Evolutionary conservation across 2,113 vertebrate species (phyloP).

Genomic region (Rhipidura dahli): DNA sequence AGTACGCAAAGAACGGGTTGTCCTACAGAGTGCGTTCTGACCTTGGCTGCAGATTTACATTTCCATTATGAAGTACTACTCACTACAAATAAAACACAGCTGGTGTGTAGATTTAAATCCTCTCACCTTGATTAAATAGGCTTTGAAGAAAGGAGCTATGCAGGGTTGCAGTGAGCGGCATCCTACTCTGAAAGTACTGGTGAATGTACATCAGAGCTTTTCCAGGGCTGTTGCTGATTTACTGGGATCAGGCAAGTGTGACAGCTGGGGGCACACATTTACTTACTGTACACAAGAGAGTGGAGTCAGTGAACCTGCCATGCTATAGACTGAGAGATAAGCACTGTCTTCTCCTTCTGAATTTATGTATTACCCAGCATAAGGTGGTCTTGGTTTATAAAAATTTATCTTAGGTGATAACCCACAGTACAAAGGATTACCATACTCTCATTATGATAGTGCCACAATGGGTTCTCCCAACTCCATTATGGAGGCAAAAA

Average conservation of each 20-base stretch:
- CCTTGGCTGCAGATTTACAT: not conserved
- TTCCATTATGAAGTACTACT: not conserved
- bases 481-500: not conserved
- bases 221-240: not conserved
- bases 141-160: not conserved
- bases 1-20: not conserved
- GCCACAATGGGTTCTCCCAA: not conserved
- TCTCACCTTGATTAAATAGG: not conserved
- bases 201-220: not conserved
- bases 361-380: not conserved
- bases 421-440: not conserved
- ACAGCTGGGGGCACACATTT: not conserved
- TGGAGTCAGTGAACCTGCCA: not conserved
- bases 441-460: not conserved
- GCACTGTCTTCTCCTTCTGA: not conserved
- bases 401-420: not conserved
- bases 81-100: not conserved
- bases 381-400: not conserved
- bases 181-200: not conserved
- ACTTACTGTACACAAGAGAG: not conserved
- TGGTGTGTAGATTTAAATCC: not conserved
- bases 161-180: not conserved
- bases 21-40: not conserved
- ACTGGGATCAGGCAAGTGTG: no score
- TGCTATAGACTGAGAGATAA: not conserved